Conservation (phyloP, 2,797 vertebrate genomes). For the Brachyrhaphis roseni region DNA sequence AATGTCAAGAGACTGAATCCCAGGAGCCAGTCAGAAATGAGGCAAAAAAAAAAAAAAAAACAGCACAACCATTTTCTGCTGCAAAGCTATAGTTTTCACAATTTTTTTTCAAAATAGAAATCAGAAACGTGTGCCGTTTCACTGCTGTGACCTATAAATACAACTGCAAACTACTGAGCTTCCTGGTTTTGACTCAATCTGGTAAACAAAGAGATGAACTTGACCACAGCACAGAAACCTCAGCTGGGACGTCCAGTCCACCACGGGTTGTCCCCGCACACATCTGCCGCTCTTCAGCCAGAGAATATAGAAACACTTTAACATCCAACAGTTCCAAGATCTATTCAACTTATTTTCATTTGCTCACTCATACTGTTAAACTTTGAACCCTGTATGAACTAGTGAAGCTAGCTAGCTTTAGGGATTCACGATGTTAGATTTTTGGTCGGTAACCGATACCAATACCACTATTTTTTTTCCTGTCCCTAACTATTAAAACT, state of each 20-base stretch:
- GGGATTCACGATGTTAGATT: too few species aligned
- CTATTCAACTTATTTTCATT: too few species aligned
- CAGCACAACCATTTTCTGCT: not conserved
- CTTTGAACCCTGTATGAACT: too few species aligned
- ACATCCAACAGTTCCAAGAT: too few species aligned
- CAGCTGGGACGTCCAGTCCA: not conserved
- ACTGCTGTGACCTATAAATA: not conserved
- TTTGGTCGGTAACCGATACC: too few species aligned
- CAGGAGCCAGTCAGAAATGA: not conserved
- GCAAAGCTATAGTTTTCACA: not conserved
- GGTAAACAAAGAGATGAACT: not conserved
- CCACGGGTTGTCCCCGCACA: not conserved
- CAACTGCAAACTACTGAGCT: not conserved
- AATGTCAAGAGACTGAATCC: not conserved
- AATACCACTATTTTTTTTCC: too few species aligned
- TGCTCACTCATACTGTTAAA: too few species aligned
- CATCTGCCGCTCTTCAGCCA: not conserved
- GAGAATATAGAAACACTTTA: not conserved
- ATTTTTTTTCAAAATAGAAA: not conserved
- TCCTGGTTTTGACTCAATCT: not conserved
- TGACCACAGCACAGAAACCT: not conserved
- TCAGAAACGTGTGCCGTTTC: not conserved
- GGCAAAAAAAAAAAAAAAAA: not conserved
- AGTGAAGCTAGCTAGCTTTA: too few species aligned
- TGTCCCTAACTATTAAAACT: too few species aligned